Conservation (phyloP, 2,113 vertebrate genomes). For the Willisornis vidua region DNA sequence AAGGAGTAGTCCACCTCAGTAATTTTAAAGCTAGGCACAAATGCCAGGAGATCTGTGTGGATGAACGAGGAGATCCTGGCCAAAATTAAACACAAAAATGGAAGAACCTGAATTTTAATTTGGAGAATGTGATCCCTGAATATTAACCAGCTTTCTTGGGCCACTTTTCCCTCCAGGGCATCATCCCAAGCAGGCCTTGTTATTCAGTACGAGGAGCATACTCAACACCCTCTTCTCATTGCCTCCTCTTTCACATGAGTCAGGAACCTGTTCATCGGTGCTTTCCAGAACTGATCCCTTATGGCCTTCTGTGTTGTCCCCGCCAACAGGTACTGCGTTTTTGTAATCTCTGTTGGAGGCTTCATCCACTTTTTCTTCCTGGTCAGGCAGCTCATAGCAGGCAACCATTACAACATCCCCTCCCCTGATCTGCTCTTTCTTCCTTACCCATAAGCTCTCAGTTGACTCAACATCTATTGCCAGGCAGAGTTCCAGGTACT, state of each 20-base stretch:
- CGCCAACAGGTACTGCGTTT: neutral
- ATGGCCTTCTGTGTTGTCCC: neutral
- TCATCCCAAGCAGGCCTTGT: neutral
- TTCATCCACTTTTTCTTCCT: neutral
- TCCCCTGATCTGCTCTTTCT: neutral
- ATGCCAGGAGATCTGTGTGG: too few species aligned
- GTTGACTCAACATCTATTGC: neutral
- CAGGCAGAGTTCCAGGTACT: neutral
- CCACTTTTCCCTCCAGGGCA: neutral
- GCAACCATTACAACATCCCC: neutral
- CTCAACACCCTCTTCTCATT: neutral
- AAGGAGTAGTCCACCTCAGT: too few species aligned
- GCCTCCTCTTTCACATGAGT: neutral
- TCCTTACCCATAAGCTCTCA: neutral
- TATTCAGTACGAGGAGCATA: neutral
- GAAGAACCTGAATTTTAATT: too few species aligned
- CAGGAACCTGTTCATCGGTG: neutral
- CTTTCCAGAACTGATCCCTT: neutral
- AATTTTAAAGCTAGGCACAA: too few species aligned
- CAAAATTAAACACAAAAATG: too few species aligned
- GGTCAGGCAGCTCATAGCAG: neutral
- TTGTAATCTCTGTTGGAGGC: neutral
- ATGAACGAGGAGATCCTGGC: too few species aligned
- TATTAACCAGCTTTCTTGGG: neutral
- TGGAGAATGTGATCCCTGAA: neutral